Conservation (phyloP, 2,797 vertebrate genomes). For the Leptodactylus fallax region DNA sequence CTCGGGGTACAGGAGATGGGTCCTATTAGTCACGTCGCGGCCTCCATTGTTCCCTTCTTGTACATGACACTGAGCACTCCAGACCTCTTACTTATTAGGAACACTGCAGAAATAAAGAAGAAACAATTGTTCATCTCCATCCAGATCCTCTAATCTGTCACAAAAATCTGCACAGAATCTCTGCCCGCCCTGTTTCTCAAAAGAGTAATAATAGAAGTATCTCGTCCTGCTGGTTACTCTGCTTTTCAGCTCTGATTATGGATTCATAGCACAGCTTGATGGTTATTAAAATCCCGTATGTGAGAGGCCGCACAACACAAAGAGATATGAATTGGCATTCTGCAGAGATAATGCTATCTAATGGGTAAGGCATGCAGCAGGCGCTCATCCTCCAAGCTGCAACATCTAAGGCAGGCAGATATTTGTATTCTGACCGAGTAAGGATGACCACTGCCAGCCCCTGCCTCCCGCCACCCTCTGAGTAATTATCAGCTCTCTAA, state of each 20-base stretch:
- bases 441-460: slow-evolving; percentile 64
- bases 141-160: slow-evolving; percentile 61
- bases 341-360: slow-evolving; percentile 80
- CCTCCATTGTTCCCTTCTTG: background rate
- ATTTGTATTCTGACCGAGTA: slow-evolving; percentile 64
- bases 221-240: slow-evolving; percentile 76
- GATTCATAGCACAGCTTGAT: slow-evolving; percentile 81
- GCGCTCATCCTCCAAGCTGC: slow-evolving; percentile 72
- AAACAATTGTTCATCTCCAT: slow-evolving; percentile 38
- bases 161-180: slow-evolving; percentile 67
- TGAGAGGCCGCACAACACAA: slow-evolving; percentile 76
- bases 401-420: slow-evolving; percentile 72
- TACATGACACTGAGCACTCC: background rate
- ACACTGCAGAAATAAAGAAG: background rate
- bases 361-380: slow-evolving; percentile 77
- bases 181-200: slow-evolving; percentile 69
- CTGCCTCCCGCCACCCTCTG: slow-evolving; percentile 59
- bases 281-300: slow-evolving; percentile 84
- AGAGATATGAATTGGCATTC: slow-evolving; percentile 81
- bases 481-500: slow-evolving; percentile 6
- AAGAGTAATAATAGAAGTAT: slow-evolving; percentile 79
- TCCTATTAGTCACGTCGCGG: background rate
- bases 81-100: background rate
- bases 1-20: background rate
- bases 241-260: slow-evolving; percentile 75